phyloP scores from a whole-genome alignment of 1,140 invertebrate genomes.

The Venustaconcha ellipsiformis region DNA sequence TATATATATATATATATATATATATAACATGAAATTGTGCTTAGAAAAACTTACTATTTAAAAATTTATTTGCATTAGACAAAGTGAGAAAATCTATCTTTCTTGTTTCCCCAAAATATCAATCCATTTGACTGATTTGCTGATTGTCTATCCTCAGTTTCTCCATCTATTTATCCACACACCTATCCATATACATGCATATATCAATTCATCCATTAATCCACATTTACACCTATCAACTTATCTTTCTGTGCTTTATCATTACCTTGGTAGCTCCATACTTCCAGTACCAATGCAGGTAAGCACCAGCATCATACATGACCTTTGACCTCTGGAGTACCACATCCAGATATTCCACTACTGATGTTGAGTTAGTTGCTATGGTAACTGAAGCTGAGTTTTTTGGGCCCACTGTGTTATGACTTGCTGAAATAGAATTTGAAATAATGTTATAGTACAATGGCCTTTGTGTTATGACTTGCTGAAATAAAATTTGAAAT shows the following conservation, averaged over 20 bases:
- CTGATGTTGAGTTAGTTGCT: slow-evolving; percentile 51
- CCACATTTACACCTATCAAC: neutral
- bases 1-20: no score
- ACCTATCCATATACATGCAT: neutral
- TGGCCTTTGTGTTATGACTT: slow-evolving; percentile 14
- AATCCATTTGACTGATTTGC: neutral
- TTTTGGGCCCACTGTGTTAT: slow-evolving; percentile 32
- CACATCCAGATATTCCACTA: slow-evolving; percentile 46
- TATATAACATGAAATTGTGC: no score
- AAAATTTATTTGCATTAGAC: neutral
- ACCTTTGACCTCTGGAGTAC: slow-evolving; percentile 46
- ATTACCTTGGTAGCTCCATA: slow-evolving; percentile 51
- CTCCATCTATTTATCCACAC: neutral
- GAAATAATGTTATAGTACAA: no score
- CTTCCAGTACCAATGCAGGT: slow-evolving; percentile 62
- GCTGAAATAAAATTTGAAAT: slow-evolving; percentile 29
- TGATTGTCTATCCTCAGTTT: neutral
- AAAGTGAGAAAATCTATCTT: neutral
- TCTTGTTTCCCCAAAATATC: neutral
- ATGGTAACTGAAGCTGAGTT: slow-evolving; percentile 49
- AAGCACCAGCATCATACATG: slow-evolving; percentile 57
- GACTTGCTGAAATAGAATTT: slow-evolving; percentile 32
- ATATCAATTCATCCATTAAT: neutral
- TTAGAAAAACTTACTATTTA: no score
- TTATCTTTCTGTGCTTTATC: neutral